These are phyloP conservation scores for Laspeyria flexula DNA, from an alignment of 2,888 invertebrate genomes.

Conservation along the genomic window DNA sequence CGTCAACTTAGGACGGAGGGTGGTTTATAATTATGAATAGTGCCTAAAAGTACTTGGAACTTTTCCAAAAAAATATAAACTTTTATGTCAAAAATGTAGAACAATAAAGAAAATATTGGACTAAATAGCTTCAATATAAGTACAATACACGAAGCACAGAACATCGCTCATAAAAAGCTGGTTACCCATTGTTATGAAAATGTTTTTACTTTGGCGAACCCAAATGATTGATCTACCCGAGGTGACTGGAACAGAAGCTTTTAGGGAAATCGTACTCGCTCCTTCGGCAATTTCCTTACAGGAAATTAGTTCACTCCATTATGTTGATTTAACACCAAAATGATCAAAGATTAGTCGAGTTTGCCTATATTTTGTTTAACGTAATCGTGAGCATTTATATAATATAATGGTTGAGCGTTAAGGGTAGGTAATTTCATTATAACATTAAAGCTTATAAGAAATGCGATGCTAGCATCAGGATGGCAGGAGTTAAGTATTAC, in stretches of 20 bases:
- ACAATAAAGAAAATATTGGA: slow-evolving; percentile 3
- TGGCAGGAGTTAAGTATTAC: slow-evolving; percentile 60
- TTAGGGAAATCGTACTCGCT: slow-evolving; percentile 68
- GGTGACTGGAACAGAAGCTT: slow-evolving; percentile 66
- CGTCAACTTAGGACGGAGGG: too few species aligned
- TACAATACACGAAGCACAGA: slow-evolving; percentile 9
- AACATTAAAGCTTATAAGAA: slow-evolving; percentile 34
- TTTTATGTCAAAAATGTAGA: background rate
- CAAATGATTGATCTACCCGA: slow-evolving; percentile 61
- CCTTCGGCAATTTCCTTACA: slow-evolving; percentile 75
- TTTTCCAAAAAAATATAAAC: too few species aligned
- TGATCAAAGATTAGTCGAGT: slow-evolving; percentile 28
- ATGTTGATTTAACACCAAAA: slow-evolving; percentile 42
- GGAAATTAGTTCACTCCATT: slow-evolving; percentile 77
- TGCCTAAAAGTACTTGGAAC: too few species aligned
- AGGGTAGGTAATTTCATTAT: slow-evolving; percentile 17
- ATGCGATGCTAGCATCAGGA: slow-evolving; percentile 48
- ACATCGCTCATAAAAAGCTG: slow-evolving; percentile 39
- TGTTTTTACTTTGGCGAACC: slow-evolving; percentile 43
- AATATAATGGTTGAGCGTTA: background rate
- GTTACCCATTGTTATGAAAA: slow-evolving; percentile 61
- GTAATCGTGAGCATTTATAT: slow-evolving; percentile 5
- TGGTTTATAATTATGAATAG: too few species aligned
- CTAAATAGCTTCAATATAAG: background rate
- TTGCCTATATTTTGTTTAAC: slow-evolving; percentile 5